Conservation (phyloP, 1,140 invertebrate species). For the Diachasmimorpha longicaudata region DNA sequence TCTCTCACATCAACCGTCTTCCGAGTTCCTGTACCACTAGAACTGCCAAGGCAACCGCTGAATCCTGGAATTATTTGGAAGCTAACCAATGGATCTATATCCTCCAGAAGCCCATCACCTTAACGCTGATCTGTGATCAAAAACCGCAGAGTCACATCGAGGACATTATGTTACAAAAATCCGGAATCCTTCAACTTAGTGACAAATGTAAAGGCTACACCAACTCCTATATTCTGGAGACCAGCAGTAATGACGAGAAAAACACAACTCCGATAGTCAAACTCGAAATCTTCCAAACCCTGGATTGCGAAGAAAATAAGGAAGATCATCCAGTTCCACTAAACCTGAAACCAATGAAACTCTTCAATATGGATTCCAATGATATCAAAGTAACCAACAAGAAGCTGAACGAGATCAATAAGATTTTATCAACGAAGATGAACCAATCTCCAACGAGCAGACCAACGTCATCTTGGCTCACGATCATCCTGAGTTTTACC, state of each 20-base stretch:
- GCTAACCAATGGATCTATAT: slow-evolving; percentile 23
- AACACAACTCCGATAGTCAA: not conserved
- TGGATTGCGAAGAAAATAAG: too few relatives aligned
- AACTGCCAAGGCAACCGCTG: slow-evolving; percentile 19
- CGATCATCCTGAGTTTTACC: too few relatives aligned
- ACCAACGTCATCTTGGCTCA: too few relatives aligned
- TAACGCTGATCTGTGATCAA: slow-evolving; percentile 13
- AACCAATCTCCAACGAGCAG: too few relatives aligned
- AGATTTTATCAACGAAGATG: too few relatives aligned
- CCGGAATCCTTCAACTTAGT: slow-evolving; percentile 6
- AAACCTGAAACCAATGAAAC: too few relatives aligned
- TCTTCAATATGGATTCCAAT: too few relatives aligned
- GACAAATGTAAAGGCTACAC: slow-evolving; percentile 21
- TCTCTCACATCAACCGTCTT: not conserved
- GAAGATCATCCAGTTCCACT: too few relatives aligned
- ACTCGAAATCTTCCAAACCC: too few relatives aligned
- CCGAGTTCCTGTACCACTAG: slow-evolving; percentile 2
- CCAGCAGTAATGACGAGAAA: not conserved
- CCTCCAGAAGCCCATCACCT: slow-evolving; percentile 21
- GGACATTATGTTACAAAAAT: not conserved
- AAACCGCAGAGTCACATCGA: not conserved
- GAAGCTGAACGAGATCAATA: too few relatives aligned
- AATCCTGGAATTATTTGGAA: slow-evolving; percentile 17
- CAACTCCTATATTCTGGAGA: slow-evolving; percentile 1
- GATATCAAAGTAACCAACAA: too few relatives aligned